Evolutionary conservation across 1,140 invertebrate species (phyloP), one percentile per base, ranked within the genome.

Genomic region (Ditylenchus dipsaci): DNA sequence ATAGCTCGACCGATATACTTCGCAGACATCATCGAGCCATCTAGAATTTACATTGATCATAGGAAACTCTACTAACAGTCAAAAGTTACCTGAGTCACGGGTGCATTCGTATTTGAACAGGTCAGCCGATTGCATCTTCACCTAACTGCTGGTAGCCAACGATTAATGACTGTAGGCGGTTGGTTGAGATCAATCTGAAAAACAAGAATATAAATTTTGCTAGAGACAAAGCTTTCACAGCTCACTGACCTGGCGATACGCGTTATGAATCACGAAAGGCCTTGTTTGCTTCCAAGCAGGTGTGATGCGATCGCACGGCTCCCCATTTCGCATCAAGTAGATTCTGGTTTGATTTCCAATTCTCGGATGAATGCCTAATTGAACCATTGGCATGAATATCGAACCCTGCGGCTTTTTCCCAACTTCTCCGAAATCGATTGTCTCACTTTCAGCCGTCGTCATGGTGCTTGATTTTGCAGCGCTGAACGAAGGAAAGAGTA

Each of bases 221-320:
- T 11, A 11, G 49, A 65, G 23, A 7, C 62, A 65, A 8, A 61
- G 8, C 27, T 29, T 43, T 19, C 7, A n/a, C 1, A 7, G 8
- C 15, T 5, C 3, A n/a, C 1, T 19, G 5, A 67, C 65, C 63
- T 64, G 61, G 15, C 60, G 72, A 23, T 72, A 72, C 17, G 29
- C 23, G 19, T 68, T 61, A 42, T 71, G 64, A n/a, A 61, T 75
- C 72, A n/a, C 21, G 60, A 53, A 72, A 72, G n/a, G 73, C 70
- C 30, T 66, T 62, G 21, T 33, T 23, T 1, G n/a, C n/a, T 63
- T 57, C 70, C 70, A 72, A 19, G 58, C 56, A 26, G 38, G 62
- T 7, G 23, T 23, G 8, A 72, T 27, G 1, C 70, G 70, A 66
- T 72, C 70, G 38, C 70, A 74, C 5, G 71, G 63, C 47, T 72